A percentile compares a stretch with the other conserved stretches of the same genome.
Conservation (phyloP, 2,888 invertebrate species). For the Cacoxenus indagator region DNA sequence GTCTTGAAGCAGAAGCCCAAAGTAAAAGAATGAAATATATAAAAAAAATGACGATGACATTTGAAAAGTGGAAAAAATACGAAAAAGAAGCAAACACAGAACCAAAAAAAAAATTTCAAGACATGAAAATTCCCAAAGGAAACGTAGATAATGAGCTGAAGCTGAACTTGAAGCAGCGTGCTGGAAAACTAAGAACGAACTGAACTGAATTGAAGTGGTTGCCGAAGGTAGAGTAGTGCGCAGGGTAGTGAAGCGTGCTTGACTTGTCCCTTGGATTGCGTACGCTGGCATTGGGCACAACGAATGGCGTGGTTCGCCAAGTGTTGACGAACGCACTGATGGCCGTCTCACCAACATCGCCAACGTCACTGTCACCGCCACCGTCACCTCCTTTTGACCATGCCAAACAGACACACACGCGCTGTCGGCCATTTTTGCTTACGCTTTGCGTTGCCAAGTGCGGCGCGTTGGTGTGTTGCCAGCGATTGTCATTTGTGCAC, state of each 20-base stretch:
- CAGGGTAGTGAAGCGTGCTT: background rate
- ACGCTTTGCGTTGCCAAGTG: conserved; percentile 12
- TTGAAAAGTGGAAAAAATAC: background rate
- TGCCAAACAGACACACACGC: background rate
- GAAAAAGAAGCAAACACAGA: conserved; percentile 46
- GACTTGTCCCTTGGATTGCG: background rate
- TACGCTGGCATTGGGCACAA: background rate
- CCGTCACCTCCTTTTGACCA: conserved; percentile 19
- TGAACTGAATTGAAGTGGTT: background rate
- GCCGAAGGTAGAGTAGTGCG: background rate
- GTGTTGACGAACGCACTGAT: background rate
- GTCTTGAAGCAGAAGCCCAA: conserved; percentile 15
- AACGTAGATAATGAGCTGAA: conserved; percentile 58
- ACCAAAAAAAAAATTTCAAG: conserved; percentile 43
- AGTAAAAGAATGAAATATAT: conserved; percentile 24
- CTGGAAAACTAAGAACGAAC: no score
- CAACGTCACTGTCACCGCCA: conserved; percentile 22
- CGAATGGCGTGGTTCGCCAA: background rate
- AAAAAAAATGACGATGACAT: background rate
- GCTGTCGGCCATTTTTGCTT: conserved; percentile 20
- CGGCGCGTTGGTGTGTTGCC: background rate
- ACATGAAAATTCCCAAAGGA: conserved; percentile 64
- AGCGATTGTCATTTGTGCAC: background rate
- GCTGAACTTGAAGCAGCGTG: conserved; percentile 4
- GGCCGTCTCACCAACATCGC: background rate